Percentiles rank a stretch among this genome's conserved stretches.
Evolutionary conservation across 2,113 vertebrate genomes (phyloP).

Genomic region (Caretta caretta): DNA sequence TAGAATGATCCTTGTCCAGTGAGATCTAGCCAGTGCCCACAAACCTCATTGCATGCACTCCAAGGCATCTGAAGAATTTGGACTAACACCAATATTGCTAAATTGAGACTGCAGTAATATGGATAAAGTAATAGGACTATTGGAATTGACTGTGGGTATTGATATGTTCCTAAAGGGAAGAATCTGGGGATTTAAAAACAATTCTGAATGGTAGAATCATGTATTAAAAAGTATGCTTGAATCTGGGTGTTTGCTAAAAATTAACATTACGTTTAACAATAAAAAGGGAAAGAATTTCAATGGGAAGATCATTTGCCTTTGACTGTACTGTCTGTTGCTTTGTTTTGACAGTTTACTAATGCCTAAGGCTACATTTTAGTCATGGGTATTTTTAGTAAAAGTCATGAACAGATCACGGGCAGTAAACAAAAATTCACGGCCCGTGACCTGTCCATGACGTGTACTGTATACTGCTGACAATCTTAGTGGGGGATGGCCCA

Average conservation of each 20-base stretch:
- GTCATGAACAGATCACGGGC: too few species aligned
- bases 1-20: neutral
- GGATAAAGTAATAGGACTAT: neutral
- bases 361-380: too few species aligned
- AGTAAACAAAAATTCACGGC: too few species aligned
- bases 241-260: neutral
- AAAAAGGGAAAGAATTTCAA: neutral
- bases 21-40: neutral
- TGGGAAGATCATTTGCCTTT: neutral
- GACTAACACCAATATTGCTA: neutral
- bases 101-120: neutral
- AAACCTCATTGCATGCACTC: neutral
- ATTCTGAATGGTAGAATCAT: neutral
- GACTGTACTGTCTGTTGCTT: neutral
- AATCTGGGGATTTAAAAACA: neutral
- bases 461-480: too few species aligned
- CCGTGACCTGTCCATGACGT: too few species aligned
- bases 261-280: neutral
- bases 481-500: too few species aligned
- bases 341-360: neutral
- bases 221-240: neutral
- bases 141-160: neutral
- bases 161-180: neutral
- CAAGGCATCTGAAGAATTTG: neutral
- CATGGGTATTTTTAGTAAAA: too few species aligned